phyloP scores from a whole-genome alignment of 2,888 invertebrate genomes.

The Crepidodera aurea region DNA sequence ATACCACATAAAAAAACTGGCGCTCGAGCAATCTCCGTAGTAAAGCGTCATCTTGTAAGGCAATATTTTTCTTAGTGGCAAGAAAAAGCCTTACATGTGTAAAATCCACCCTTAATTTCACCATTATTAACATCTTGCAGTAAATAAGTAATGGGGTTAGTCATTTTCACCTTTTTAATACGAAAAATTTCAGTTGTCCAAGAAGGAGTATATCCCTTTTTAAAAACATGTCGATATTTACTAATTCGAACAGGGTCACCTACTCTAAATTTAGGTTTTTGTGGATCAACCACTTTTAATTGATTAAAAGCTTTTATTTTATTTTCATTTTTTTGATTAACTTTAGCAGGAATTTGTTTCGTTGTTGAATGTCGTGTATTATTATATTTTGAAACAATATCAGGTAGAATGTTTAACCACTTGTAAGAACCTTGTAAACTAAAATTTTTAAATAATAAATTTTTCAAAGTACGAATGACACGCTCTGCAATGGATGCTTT shows the following conservation, averaged over 20 bases:
- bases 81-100: too few relatives aligned
- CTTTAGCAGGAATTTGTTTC: neutral
- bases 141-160: too few relatives aligned
- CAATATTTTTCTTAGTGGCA: too few relatives aligned
- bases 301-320: neutral
- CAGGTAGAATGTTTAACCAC: constrained; percentile 44
- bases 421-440: constrained; percentile 45
- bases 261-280: neutral
- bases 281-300: neutral
- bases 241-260: neutral
- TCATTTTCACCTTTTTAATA: too few relatives aligned
- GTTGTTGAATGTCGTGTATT: neutral
- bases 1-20: too few relatives aligned
- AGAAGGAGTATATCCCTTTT: too few relatives aligned
- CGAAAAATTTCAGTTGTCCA: too few relatives aligned
- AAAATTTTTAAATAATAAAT: constrained; percentile 46
- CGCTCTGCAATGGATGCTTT: constrained; percentile 46
- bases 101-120: too few relatives aligned
- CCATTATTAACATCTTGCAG: too few relatives aligned
- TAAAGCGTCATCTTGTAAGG: too few relatives aligned
- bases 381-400: neutral
- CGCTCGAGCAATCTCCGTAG: too few relatives aligned
- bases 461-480: constrained; percentile 45
- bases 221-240: too few relatives aligned
- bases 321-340: neutral